Evolutionary conservation across 37 sponge, comb jelly and placozoan genomes (phyloP).

Genomic region (Chondrilla cf. caribensis): DNA sequence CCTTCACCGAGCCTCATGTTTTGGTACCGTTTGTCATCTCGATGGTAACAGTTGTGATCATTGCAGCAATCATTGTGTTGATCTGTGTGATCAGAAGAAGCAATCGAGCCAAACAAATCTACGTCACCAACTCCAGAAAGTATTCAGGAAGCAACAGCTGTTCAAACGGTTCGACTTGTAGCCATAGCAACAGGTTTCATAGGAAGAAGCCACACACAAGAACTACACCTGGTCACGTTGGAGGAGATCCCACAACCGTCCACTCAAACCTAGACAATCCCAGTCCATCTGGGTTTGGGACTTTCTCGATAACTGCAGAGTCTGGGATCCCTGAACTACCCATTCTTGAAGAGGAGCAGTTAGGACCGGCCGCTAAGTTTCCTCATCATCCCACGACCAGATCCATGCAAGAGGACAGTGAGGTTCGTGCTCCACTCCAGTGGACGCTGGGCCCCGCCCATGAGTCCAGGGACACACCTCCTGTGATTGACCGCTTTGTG

Average conservation of each 20-base stretch:
- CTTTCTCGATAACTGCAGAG: constrained; percentile 6
- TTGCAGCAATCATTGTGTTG: neutral
- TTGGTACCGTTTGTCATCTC: neutral
- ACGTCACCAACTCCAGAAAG: no score
- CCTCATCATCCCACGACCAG: neutral
- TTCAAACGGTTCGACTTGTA: no score
- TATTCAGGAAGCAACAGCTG: no score
- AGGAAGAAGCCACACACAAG: no score
- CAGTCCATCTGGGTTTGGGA: no score
- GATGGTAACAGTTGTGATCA: neutral
- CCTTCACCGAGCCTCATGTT: neutral
- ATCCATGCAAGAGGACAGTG: neutral
- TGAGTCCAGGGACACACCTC: constrained; percentile 11
- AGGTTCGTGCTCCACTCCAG: neutral
- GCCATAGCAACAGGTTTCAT: no score
- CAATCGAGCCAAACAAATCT: neutral
- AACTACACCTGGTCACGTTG: no score
- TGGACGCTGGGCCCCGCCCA: constrained; percentile 23
- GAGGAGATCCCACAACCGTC: no score
- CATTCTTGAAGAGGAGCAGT: neutral
- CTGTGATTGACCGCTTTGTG: neutral
- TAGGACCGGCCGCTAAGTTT: neutral
- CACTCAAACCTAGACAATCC: no score
- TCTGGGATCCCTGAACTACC: constrained; percentile 4
- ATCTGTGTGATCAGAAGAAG: neutral